Conservation (phyloP, 2,888 invertebrate species). For the Himalopsyche japonica region DNA sequence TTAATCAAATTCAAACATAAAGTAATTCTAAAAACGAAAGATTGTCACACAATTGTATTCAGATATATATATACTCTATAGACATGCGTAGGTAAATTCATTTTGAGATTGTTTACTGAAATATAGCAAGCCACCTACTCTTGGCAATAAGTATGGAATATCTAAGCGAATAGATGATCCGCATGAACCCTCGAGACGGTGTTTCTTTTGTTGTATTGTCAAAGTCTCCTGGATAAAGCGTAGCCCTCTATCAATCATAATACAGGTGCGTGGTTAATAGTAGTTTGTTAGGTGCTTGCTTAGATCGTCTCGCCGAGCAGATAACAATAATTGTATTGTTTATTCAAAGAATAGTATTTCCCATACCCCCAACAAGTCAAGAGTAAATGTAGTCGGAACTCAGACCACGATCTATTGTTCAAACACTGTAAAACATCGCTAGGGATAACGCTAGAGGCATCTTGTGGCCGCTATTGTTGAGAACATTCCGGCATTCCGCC, state of each 20-base stretch:
- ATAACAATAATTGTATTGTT: constrained; percentile 11
- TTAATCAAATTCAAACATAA: too few species aligned
- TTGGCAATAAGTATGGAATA: neutral
- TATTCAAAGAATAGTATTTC: constrained; percentile 16
- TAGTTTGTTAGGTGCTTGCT: neutral
- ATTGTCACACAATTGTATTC: too few species aligned
- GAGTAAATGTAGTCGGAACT: neutral
- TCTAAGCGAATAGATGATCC: neutral
- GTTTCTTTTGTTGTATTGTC: neutral
- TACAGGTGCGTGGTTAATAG: neutral
- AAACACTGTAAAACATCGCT: constrained; percentile 10
- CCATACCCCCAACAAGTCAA: neutral
- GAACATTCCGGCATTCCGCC: constrained; percentile 18
- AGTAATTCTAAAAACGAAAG: too few species aligned
- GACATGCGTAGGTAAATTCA: too few species aligned
- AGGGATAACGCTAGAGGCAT: constrained; percentile 18
- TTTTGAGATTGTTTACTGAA: too few species aligned
- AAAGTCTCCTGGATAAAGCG: neutral
- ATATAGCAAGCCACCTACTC: too few species aligned
- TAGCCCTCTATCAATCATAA: neutral
- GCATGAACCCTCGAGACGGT: neutral
- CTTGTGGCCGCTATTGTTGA: constrained; percentile 25
- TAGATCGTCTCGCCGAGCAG: neutral
- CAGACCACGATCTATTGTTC: constrained; percentile 22
- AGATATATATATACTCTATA: too few species aligned